phyloP scores from a whole-genome alignment of 2,888 invertebrate genomes.

The Melanotus villosus region DNA sequence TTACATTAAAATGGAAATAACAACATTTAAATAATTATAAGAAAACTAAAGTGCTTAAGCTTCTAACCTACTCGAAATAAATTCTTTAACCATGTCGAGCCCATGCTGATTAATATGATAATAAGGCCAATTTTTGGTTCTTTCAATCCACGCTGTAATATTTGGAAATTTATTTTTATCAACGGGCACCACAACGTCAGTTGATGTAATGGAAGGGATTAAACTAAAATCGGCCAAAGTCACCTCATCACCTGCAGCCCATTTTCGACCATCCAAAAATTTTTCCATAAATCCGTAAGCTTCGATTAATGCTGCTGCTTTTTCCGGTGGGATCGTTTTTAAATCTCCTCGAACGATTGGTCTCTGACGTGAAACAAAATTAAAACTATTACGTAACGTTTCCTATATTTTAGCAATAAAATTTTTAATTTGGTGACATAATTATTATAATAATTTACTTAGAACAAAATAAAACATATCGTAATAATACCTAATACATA shows the following conservation, averaged over 20 bases:
- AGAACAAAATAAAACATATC: no score
- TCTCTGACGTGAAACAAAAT: not conserved
- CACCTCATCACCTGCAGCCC: conserved; percentile 37
- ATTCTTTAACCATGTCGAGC: not conserved
- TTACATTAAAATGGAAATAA: no score
- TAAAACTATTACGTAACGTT: not conserved
- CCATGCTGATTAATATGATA: conserved; percentile 30
- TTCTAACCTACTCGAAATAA: not conserved
- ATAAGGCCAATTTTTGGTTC: conserved; percentile 55
- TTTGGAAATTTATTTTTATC: conserved; percentile 37
- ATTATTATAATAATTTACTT: no score
- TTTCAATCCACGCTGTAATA: conserved; percentile 58
- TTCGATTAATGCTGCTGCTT: not conserved
- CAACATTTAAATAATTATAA: no score
- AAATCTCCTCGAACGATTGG: not conserved
- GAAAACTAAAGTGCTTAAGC: no score
- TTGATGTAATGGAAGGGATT: not conserved
- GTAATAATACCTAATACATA: no score
- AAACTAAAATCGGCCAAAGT: conserved; percentile 24
- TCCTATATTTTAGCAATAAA: no score
- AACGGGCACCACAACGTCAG: conserved; percentile 47
- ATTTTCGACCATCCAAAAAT: conserved; percentile 56
- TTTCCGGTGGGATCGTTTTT: conserved; percentile 2
- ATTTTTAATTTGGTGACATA: no score
- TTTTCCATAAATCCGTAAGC: conserved; percentile 57